Base-by-base conservation (phyloP, 2,888 invertebrate genomes). In the Mesochorus sp. region DNA sequence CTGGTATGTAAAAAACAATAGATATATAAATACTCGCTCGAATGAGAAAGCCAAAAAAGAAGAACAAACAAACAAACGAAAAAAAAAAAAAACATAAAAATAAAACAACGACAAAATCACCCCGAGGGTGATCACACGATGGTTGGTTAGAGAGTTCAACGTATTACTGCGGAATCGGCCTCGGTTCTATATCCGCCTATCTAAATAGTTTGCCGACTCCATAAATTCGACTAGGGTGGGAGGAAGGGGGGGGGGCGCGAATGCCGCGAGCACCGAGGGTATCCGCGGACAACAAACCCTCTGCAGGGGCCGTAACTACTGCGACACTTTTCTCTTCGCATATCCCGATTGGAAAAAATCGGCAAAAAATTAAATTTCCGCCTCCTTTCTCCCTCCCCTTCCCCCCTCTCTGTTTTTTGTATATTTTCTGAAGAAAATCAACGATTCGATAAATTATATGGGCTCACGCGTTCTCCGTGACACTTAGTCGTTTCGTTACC, bases 161-260 rank as follows among this genome's bases (percentile, higher is more conserved):
- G 42, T 17, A 8, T 24, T 42, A 47, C 59, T 57, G 47, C 49
- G 34, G 57, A 57, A 70, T 74, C 74, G 64, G 55, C 61, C 53
- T 72, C 66, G 68, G 67, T 68, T 80, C 81, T 82, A 81, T n/a
- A n/a, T 82, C 80, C 77, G 85, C 83, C 87, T 87, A 89, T 88
- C 88, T 89, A 88, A 89, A 89, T 88, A 88, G 87, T 89, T 86
- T 83, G 80, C 70, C 81, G 85, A 84, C 80, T 85, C 86, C 85
- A 89, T 88, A 89, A 89, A 89, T 89, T 86, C 83, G 79, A 74
- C 76, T 59, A 81, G 79, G n/a, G n/a, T n/a, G n/a, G n/a, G n/a
- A n/a, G n/a, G n/a, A n/a, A n/a, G n/a, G n/a, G n/a, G n/a, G n/a
- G n/a, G n/a, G n/a, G n/a, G n/a, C n/a, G 85, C 83, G 84, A 86